Evolutionary conservation across 2,888 invertebrate species (phyloP).

Genomic region (Hyppa rectilinea): DNA sequence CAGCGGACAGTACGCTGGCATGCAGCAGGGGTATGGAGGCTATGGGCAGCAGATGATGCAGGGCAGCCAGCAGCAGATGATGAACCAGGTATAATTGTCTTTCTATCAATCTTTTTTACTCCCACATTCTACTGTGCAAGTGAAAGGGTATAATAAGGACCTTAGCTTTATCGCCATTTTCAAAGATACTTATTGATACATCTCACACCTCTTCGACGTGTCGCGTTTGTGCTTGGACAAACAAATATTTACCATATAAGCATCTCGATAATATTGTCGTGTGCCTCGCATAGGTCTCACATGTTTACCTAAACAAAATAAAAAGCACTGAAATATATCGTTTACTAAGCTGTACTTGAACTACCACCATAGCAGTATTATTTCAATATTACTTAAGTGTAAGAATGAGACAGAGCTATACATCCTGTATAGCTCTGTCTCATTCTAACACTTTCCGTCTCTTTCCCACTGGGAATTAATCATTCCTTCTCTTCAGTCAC

Average conservation of each 20-base stretch:
- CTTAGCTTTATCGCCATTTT: neutral
- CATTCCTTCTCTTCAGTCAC: neutral
- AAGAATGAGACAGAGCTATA: too few species aligned
- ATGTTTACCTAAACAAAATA: neutral
- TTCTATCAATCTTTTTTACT: neutral
- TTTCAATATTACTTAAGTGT: too few species aligned
- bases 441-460: too few species aligned
- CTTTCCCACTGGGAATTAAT: too few species aligned
- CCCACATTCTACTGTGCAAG: neutral
- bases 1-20: slow-evolving; percentile 91
- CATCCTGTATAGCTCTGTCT: too few species aligned
- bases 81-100: slow-evolving; percentile 82
- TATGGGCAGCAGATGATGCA: slow-evolving; percentile 90
- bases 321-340: neutral
- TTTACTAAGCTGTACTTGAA: neutral
- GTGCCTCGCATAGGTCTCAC: neutral
- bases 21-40: slow-evolving; percentile 90
- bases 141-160: neutral
- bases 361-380: too few species aligned
- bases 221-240: neutral
- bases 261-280: neutral
- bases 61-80: slow-evolving; percentile 89
- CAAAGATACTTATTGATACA: too few species aligned
- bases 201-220: neutral
- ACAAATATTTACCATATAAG: neutral